Evolutionary conservation across 1,140 invertebrate species (phyloP).

Genomic region (Drosophila guanche): DNA sequence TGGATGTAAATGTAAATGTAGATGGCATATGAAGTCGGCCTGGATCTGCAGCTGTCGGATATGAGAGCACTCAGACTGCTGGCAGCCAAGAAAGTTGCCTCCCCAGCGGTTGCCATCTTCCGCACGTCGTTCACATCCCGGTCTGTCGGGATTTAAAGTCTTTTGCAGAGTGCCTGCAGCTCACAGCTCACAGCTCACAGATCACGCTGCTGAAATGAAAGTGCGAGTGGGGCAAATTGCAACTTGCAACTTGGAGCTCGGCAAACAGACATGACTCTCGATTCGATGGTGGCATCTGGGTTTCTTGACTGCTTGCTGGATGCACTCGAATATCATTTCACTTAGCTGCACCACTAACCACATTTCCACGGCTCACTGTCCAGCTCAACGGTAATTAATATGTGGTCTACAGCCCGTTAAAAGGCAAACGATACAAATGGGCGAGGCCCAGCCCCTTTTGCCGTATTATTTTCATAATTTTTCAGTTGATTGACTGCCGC

Average conservation of each 20-base stretch:
- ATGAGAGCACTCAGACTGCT: slow-evolving; percentile 45
- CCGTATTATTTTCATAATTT: slow-evolving; percentile 64
- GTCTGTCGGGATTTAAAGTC: slow-evolving; percentile 55
- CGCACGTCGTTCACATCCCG: slow-evolving; percentile 13
- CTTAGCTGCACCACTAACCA: slow-evolving; percentile 44
- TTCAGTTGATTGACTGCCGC: slow-evolving; percentile 61
- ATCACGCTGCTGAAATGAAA: slow-evolving; percentile 56
- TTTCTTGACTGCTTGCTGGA: background rate
- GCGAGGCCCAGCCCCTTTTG: slow-evolving; percentile 27
- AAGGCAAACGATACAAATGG: slow-evolving; percentile 32
- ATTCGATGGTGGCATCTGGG: slow-evolving; percentile 21
- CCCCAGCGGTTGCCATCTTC: slow-evolving; percentile 20
- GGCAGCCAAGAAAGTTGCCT: slow-evolving; percentile 64
- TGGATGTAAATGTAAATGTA: too few relatives aligned
- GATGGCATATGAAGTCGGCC: slow-evolving; percentile 24
- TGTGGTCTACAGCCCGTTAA: slow-evolving; percentile 21
- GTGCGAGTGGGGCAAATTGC: slow-evolving; percentile 47
- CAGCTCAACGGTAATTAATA: slow-evolving; percentile 32
- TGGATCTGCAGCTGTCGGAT: slow-evolving; percentile 45
- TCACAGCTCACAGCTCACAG: background rate
- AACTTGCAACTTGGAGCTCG: slow-evolving; percentile 13
- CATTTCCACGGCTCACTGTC: slow-evolving; percentile 56
- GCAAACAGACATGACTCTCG: slow-evolving; percentile 27
- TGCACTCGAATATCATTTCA: slow-evolving; percentile 47
- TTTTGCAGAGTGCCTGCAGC: slow-evolving; percentile 11